phyloP scores from a whole-genome alignment of 2,113 vertebrate species.

The Chunga burmeisteri region DNA sequence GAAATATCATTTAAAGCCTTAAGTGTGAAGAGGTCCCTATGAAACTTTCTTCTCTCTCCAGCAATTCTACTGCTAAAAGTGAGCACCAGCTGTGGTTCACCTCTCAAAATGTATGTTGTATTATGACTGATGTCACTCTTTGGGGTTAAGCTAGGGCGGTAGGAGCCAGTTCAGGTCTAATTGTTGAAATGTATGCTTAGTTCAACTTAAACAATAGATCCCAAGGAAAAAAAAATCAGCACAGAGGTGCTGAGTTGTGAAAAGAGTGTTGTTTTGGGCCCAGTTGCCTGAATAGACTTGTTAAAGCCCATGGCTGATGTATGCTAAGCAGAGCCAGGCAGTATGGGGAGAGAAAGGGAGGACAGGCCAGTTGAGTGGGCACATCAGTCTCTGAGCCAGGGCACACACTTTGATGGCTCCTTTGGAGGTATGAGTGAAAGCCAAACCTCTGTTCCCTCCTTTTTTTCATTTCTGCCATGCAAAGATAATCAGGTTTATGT shows the following conservation, averaged over 20 bases:
- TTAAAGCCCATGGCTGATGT: conserved; percentile 89
- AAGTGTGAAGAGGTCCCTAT: background rate
- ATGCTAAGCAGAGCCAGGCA: conserved; percentile 84
- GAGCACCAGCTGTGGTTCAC: background rate
- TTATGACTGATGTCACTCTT: conserved; percentile 75
- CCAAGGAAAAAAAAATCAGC: conserved; percentile 72
- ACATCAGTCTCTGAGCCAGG: conserved; percentile 80
- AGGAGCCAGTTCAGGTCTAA: conserved; percentile 72
- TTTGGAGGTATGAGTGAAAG: conserved; percentile 84
- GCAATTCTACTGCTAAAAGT: background rate
- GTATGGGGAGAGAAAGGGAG: conserved; percentile 78
- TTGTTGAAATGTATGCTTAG: conserved; percentile 77
- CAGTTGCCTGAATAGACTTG: conserved; percentile 90
- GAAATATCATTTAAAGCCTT: background rate
- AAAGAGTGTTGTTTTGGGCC: conserved; percentile 83
- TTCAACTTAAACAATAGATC: conserved; percentile 81
- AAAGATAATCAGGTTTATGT: conserved; percentile 99
- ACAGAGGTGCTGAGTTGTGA: conserved; percentile 81
- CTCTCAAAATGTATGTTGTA: conserved; percentile 43
- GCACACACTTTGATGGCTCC: conserved; percentile 84
- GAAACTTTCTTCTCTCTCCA: background rate
- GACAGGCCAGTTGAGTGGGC: conserved; percentile 77
- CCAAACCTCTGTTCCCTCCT: conserved; percentile 77
- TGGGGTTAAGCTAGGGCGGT: conserved; percentile 73
- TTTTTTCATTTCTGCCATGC: conserved; percentile 94